Evolutionary conservation across 2,888 invertebrate genomes (phyloP).

Genomic region (Brachyopa scutellaris): DNA sequence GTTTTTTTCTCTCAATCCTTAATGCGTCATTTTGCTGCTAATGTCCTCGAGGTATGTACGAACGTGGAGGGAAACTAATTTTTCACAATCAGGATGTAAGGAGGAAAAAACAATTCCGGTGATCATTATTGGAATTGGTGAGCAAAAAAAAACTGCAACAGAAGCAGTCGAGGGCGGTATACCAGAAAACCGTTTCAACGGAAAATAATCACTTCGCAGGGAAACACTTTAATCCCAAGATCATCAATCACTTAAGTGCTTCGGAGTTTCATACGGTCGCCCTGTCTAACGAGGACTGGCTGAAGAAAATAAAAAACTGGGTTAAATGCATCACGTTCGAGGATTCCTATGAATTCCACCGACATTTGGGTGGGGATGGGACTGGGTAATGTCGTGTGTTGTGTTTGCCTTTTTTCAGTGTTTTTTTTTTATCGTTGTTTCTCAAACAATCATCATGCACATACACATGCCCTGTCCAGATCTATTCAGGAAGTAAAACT

Average conservation of each 20-base stretch:
- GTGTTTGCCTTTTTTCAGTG: slow-evolving; percentile 24
- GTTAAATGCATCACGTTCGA: slow-evolving; percentile 59
- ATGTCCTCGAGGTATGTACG: slow-evolving; percentile 12
- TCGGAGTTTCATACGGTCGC: slow-evolving; percentile 41
- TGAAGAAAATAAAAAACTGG: slow-evolving; percentile 7
- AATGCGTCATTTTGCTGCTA: slow-evolving; percentile 36
- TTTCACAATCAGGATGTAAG: slow-evolving; percentile 53
- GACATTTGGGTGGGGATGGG: slow-evolving; percentile 28
- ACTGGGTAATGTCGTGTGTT: slow-evolving; percentile 6
- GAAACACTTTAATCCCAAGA: slow-evolving; percentile 70
- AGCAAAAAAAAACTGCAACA: slow-evolving; percentile 24
- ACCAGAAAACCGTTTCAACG: slow-evolving; percentile 39
- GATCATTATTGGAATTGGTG: slow-evolving; percentile 41
- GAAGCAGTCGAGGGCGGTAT: slow-evolving; percentile 11
- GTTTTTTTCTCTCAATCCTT: slow-evolving; percentile 29
- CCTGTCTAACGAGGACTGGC: slow-evolving; percentile 21
- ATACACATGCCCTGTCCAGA: neutral
- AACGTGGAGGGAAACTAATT: slow-evolving; percentile 54
- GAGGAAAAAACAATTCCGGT: slow-evolving; percentile 22
- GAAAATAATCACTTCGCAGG: slow-evolving; percentile 67
- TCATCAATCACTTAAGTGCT: slow-evolving; percentile 71
- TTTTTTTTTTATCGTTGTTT: neutral
- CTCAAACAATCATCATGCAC: slow-evolving; percentile 28
- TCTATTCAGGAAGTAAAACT: slow-evolving; percentile 24
- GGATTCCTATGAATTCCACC: slow-evolving; percentile 35